Percentiles rank a stretch among this genome's conserved stretches.
Evolutionary conservation across 2,888 invertebrate species (phyloP).

Genomic region (Drosophila pullipes): DNA sequence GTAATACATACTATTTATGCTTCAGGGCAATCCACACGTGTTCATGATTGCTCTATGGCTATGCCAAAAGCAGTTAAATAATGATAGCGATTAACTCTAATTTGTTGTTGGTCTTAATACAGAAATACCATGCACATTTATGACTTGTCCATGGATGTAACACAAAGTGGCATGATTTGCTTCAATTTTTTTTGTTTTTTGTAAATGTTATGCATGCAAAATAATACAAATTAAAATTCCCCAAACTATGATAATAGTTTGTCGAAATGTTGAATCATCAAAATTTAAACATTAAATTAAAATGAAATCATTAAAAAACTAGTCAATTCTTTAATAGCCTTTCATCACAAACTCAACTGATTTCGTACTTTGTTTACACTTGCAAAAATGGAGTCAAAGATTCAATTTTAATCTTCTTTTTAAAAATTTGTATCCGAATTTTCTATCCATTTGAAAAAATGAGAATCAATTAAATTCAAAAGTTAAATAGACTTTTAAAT

Average conservation of each 20-base stretch:
- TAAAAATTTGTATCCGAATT: neutral
- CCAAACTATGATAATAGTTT: neutral
- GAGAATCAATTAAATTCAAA: neutral
- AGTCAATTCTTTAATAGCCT: neutral
- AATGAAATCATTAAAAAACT: neutral
- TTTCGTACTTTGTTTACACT: neutral
- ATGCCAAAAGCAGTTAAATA: conserved; percentile 32
- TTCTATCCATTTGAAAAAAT: neutral
- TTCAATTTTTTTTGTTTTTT: neutral
- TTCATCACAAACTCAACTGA: neutral
- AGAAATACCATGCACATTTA: neutral
- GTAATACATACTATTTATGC: conserved; percentile 2
- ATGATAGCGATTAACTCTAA: conserved; percentile 36
- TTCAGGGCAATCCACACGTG: conserved; percentile 47
- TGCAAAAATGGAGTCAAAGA: neutral
- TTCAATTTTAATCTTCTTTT: neutral
- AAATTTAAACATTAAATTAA: neutral
- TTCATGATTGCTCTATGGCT: conserved; percentile 48
- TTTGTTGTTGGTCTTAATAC: conserved; percentile 5
- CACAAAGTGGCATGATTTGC: neutral
- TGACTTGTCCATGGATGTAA: neutral
- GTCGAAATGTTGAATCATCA: neutral
- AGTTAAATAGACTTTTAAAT: neutral
- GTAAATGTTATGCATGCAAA: neutral
- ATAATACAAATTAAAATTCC: neutral